Percentiles rank a stretch among this genome's conserved stretches.
phyloP scores from a whole-genome alignment of 2,888 invertebrate species.

The Habroteleia sp. region DNA sequence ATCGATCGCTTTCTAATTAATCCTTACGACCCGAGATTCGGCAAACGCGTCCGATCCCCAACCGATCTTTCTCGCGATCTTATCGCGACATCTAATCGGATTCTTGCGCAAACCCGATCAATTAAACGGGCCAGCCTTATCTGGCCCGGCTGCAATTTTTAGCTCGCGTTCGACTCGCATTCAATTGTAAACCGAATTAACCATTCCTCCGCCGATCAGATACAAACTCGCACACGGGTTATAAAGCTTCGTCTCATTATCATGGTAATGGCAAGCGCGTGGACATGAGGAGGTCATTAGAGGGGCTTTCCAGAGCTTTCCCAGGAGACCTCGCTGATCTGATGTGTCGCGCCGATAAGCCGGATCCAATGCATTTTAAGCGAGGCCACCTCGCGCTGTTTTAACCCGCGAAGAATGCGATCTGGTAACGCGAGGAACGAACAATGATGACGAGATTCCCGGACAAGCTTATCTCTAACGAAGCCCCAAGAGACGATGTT shows the following conservation, averaged over 20 bases:
- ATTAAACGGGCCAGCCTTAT: constrained; percentile 11
- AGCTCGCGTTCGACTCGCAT: not conserved
- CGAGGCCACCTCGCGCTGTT: constrained; percentile 69
- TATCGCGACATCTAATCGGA: constrained; percentile 21
- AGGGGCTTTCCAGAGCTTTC: constrained; percentile 37
- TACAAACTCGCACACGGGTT: constrained; percentile 23
- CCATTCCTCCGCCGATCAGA: constrained; percentile 20
- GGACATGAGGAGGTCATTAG: constrained; percentile 24
- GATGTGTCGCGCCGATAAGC: constrained; percentile 74
- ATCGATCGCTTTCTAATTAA: constrained; percentile 36
- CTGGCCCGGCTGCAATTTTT: constrained; percentile 8
- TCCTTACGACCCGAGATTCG: constrained; percentile 20
- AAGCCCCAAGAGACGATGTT: constrained; percentile 26
- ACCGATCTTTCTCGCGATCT: too few species aligned
- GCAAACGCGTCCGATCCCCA: too few species aligned
- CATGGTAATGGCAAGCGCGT: constrained; percentile 34
- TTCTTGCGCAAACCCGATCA: constrained; percentile 2
- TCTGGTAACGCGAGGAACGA: constrained; percentile 43
- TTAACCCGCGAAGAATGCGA: constrained; percentile 68
- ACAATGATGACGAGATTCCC: constrained; percentile 31
- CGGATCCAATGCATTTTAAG: constrained; percentile 79
- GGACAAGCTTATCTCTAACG: constrained; percentile 37
- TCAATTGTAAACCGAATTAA: constrained; percentile 33
- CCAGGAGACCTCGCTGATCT: constrained; percentile 16
- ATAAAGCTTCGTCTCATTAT: constrained; percentile 42